These are phyloP conservation scores for Dyspetes luteomarginatus DNA, from an alignment of 2,888 invertebrate genomes.

Conservation along the genomic window DNA sequence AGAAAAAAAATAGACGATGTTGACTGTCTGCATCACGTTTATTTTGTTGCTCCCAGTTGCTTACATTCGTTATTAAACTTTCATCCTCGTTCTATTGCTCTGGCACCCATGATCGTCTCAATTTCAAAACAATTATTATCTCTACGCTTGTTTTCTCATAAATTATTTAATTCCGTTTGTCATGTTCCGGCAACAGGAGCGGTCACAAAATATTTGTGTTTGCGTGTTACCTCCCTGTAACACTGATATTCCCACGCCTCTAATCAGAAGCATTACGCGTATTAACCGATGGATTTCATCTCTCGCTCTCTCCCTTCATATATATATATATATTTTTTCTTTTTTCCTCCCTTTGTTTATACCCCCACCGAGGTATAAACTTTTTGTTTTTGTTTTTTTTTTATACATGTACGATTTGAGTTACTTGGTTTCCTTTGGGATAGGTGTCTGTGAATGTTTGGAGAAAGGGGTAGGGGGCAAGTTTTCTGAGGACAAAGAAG, in stretches of 20 bases:
- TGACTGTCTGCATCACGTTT: constrained; percentile 77
- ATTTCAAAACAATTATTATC: constrained; percentile 66
- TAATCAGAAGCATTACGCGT: constrained; percentile 37
- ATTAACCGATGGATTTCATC: constrained; percentile 58
- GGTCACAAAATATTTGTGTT: constrained; percentile 50
- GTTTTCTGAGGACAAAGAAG: constrained; percentile 11
- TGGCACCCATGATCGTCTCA: too few relatives aligned
- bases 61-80: constrained; percentile 69
- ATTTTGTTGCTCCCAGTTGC: constrained; percentile 77
- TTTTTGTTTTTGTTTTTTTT: constrained; percentile 71
- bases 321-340: constrained; percentile 52
- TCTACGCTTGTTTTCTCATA: constrained; percentile 52
- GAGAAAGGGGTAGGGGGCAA: constrained; percentile 27
- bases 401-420: constrained; percentile 73
- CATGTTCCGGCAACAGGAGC: constrained; percentile 60
- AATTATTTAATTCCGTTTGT: constrained; percentile 50
- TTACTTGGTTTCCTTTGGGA: constrained; percentile 68
- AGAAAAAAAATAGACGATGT: constrained; percentile 59
- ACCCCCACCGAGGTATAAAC: constrained; percentile 66
- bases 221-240: constrained; percentile 55
- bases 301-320: constrained; percentile 57
- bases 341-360: constrained; percentile 56
- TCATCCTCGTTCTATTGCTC: constrained; percentile 32
- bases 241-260: constrained; percentile 47
- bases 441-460: constrained; percentile 42